A percentile compares a stretch with the other conserved stretches of the same genome.
phyloP scores from a whole-genome alignment of 2,797 vertebrate genomes.

The Megaceryle alcyon region DNA sequence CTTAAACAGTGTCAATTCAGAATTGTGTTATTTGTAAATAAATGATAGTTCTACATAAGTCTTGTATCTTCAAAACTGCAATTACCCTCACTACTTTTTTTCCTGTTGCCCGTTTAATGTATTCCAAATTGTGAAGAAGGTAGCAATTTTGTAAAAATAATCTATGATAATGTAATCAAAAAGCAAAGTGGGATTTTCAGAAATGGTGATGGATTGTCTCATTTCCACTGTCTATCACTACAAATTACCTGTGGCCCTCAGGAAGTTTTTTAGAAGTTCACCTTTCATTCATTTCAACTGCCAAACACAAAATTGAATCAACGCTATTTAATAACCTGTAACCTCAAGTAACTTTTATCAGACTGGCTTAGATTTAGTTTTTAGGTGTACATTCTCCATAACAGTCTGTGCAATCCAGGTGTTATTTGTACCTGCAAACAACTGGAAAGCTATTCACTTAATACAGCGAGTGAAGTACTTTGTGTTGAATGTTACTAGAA shows the following conservation, averaged over 20 bases:
- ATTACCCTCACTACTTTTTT: background rate
- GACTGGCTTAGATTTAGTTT: background rate
- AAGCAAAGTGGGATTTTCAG: background rate
- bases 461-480: background rate
- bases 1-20: background rate
- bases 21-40: constrained; percentile 21
- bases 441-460: background rate
- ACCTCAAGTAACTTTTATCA: background rate
- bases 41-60: background rate
- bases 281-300: background rate
- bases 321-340: background rate
- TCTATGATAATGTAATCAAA: background rate
- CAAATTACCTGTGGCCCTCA: background rate
- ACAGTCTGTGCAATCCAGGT: background rate
- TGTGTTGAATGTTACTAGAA: background rate
- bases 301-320: background rate
- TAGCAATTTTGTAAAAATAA: background rate
- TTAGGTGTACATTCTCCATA: background rate
- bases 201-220: background rate
- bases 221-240: background rate
- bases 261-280: background rate
- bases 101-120: background rate
- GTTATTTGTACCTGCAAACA: background rate
- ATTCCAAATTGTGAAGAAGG: background rate
- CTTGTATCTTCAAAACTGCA: background rate